Evolutionary conservation across 2,113 vertebrate genomes (phyloP).

Genomic region (Apaloderma vittatum): DNA sequence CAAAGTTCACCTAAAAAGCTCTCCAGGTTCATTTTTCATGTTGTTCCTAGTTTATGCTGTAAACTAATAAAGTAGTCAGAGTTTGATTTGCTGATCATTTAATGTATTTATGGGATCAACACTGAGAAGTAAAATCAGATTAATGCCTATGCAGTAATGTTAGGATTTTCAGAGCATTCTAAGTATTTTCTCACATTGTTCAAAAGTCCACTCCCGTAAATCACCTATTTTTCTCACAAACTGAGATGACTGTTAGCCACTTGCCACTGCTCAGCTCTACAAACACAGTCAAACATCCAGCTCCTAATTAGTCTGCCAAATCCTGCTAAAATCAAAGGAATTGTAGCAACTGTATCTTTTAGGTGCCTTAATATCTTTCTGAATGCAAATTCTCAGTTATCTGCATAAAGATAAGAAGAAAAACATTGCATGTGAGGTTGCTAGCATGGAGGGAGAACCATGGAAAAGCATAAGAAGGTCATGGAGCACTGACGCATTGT

Average conservation of each 20-base stretch:
- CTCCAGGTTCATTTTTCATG: conserved; percentile 13
- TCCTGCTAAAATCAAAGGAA: not conserved
- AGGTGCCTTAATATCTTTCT: not conserved
- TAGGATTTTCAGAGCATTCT: not conserved
- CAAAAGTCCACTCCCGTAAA: not conserved
- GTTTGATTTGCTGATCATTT: conserved; percentile 18
- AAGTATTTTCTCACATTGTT: not conserved
- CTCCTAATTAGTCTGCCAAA: not conserved
- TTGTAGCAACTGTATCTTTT: not conserved
- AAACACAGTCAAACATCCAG: not conserved
- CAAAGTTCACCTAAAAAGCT: conserved; percentile 45
- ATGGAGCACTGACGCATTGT: not conserved
- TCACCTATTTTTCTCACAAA: not conserved
- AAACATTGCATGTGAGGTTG: not conserved
- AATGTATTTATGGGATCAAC: conserved; percentile 25
- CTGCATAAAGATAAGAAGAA: not conserved
- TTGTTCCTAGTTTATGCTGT: conserved; percentile 20
- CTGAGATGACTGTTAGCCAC: not conserved
- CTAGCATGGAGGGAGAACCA: not conserved
- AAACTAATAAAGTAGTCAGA: not conserved
- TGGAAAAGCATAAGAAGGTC: not conserved
- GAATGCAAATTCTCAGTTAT: not conserved
- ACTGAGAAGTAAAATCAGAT: conserved; percentile 14
- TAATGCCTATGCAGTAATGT: not conserved
- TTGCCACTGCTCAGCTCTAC: not conserved